Conservation (phyloP, 2,797 vertebrate species). For the Macroramphosus scolopax region DNA sequence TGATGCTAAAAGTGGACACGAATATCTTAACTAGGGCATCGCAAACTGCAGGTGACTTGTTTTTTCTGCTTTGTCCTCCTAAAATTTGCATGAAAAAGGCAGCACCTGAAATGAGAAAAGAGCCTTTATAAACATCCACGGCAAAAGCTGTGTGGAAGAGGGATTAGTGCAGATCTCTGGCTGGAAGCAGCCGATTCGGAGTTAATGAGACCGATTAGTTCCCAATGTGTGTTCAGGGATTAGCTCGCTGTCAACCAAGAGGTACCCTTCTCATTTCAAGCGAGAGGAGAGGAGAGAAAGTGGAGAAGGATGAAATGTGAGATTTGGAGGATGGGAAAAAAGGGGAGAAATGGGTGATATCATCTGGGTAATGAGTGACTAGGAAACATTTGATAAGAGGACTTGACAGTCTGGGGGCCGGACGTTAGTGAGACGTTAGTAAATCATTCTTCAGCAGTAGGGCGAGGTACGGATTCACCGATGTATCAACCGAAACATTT, state of each 20-base stretch:
- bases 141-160: slow-evolving; percentile 22
- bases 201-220: slow-evolving; percentile 62
- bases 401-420: too few relatives aligned
- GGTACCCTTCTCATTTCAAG: slow-evolving; percentile 29
- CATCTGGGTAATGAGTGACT: too few relatives aligned
- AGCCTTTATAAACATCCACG: too few relatives aligned
- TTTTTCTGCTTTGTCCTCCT: not conserved
- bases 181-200: slow-evolving; percentile 38
- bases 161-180: slow-evolving; percentile 46
- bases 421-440: too few relatives aligned
- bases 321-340: slow-evolving; percentile 10
- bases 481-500: too few relatives aligned
- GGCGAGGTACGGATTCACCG: too few relatives aligned
- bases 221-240: slow-evolving; percentile 52
- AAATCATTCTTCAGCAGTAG: too few relatives aligned
- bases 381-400: too few relatives aligned
- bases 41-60: not conserved
- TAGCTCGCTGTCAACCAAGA: slow-evolving; percentile 41
- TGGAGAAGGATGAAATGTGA: too few relatives aligned
- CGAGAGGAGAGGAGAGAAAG: too few relatives aligned
- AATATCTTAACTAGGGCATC: not conserved
- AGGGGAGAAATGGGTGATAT: slow-evolving; percentile 21
- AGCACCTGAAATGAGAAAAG: too few relatives aligned
- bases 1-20: slow-evolving; percentile 15
- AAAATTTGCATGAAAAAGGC: slow-evolving; percentile 3